phyloP scores from a whole-genome alignment of 1,140 invertebrate genomes.

The Lasioglossum baleicum region DNA sequence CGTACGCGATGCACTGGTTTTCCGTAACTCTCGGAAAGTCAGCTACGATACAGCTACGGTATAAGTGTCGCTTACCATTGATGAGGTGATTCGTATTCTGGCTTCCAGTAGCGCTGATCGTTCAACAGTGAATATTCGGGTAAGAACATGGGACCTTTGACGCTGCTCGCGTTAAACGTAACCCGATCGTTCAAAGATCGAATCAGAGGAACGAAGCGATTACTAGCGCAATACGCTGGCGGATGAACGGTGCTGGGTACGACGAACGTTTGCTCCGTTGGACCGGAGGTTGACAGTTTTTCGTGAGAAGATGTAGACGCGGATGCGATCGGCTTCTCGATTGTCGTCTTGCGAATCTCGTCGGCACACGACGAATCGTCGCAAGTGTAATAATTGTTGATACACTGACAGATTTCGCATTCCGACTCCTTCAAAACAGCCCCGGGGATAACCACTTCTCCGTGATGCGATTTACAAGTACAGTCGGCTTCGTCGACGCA shows the following conservation, averaged over 20 bases:
- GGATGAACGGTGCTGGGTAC: constrained; percentile 79
- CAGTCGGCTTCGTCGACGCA: constrained; percentile 87
- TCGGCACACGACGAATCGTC: constrained; percentile 79
- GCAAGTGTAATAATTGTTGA: constrained; percentile 87
- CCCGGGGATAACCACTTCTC: constrained; percentile 84
- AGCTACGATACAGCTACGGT: background rate
- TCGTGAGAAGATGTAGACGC: background rate
- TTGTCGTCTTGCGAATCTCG: background rate
- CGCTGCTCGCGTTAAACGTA: constrained; percentile 83
- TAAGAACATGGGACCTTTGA: constrained; percentile 74
- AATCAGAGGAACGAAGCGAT: constrained; percentile 71
- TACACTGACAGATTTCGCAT: constrained; percentile 87
- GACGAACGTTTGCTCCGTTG: constrained; percentile 62
- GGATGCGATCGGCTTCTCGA: background rate
- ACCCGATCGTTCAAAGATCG: constrained; percentile 67
- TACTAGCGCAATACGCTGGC: constrained; percentile 77
- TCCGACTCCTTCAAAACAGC: constrained; percentile 80
- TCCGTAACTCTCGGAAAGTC: no score
- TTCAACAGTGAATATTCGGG: constrained; percentile 80
- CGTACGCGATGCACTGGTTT: background rate
- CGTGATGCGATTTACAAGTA: constrained; percentile 83
- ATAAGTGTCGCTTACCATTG: constrained; percentile 48
- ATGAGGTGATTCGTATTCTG: constrained; percentile 70
- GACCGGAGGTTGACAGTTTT: background rate
- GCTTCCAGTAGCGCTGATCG: constrained; percentile 81